These are phyloP conservation scores for Pollenia labialis DNA, from an alignment of 2,888 invertebrate species.

Conservation along the genomic window DNA sequence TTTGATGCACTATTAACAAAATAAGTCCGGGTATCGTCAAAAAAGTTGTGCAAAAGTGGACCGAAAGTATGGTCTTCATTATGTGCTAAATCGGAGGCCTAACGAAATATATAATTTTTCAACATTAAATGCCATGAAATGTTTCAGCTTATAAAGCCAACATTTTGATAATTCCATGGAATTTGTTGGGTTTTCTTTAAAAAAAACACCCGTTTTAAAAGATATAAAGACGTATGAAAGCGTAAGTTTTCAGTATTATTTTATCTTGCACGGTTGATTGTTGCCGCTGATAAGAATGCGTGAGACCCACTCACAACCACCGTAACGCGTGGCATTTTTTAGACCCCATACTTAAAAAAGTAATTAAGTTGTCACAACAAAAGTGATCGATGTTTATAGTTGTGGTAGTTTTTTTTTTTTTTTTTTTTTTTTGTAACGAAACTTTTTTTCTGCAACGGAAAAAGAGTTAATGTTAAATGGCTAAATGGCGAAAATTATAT, in stretches of 20 bases:
- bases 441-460: neutral
- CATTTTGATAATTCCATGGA: too few relatives aligned
- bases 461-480: neutral
- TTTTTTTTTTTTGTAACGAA: neutral
- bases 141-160: too few relatives aligned
- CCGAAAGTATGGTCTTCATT: too few relatives aligned
- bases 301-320: neutral
- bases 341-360: conserved; percentile 10
- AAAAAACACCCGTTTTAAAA: too few relatives aligned
- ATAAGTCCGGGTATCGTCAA: too few relatives aligned
- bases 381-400: conserved; percentile 44
- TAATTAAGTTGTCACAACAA: conserved; percentile 53
- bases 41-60: too few relatives aligned
- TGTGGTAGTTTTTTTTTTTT: neutral
- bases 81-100: too few relatives aligned
- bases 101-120: too few relatives aligned
- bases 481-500: neutral
- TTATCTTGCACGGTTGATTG: neutral
- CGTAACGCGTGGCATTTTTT: neutral
- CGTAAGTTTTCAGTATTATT: neutral
- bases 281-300: neutral
- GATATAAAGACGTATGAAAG: neutral
- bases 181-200: too few relatives aligned
- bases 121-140: too few relatives aligned
- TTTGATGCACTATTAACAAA: too few relatives aligned